Evolutionary conservation across 2,797 vertebrate species (phyloP), one percentile per base, ranked within the genome.

Genomic region (Eospalax fontanierii): DNA sequence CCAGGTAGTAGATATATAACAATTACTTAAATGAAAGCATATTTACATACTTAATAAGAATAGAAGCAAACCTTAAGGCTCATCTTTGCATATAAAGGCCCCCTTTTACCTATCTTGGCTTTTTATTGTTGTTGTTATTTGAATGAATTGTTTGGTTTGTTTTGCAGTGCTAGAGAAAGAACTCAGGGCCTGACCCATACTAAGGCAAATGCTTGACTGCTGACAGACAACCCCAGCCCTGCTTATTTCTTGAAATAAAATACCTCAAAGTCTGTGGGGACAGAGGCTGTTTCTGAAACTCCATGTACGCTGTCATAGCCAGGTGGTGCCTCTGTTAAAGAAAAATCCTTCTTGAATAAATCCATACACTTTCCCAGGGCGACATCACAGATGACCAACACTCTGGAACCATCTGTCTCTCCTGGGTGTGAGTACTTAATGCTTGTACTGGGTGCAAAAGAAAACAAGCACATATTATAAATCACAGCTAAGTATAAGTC

Each of bases 321-420:
- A 1, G 97, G 90, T 0, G 99, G 99, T 24, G 99, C 98, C 57
- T 95, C 91, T 6, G 95, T 98, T 93, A 99, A 97, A 0, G 96
- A 98, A 50, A 91, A 9, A 96, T 99, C 98, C 91, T 43, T 98
- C 65, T 96, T 89, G 50, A 61, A 26, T 38, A 99, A 63, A 19
- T 99, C 88, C 95, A 88, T 93, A 96, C 98, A 99, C 10, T 66
- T 95, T 22, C 99, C 99, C 66, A 99, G 97, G 2, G 99, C 99
- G 85, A 99, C 99, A 0, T 99, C 99, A 95, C 99, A 99, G 89
- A 99, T 93, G 85, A 99, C 92, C 97, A 99, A 71, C 82, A 99
- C 95, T 43, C 98, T 98, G 7, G 98, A 98, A 89, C 99, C 99
- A 10, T 99, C 98, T 0, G 96, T 98, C 92, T 46, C 80, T 70